Evolutionary conservation across 2,113 vertebrate species (phyloP).

Genomic region (Marmota monax): DNA sequence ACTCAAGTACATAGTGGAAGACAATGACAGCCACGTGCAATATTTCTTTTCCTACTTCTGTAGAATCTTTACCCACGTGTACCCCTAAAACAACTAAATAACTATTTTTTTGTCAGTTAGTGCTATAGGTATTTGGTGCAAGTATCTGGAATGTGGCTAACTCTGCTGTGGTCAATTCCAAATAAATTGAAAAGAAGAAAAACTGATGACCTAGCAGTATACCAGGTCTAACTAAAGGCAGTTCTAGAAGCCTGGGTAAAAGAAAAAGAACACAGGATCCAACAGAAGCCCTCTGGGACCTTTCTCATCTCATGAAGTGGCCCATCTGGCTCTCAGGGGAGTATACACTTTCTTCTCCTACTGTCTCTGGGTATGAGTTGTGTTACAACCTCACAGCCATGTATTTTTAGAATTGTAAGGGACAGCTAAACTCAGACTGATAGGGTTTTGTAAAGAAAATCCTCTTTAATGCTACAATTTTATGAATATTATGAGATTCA

Average conservation of each 20-base stretch:
- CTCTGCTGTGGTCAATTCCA: background rate
- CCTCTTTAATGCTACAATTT: background rate
- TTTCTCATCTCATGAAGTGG: background rate
- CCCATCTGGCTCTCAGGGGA: background rate
- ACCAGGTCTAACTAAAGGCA: background rate
- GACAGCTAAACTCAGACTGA: background rate
- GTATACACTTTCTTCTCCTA: no score
- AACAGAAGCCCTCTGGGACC: background rate
- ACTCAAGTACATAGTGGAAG: background rate
- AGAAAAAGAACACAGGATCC: background rate
- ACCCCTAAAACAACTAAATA: background rate
- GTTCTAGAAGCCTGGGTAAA: background rate
- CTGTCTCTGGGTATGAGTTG: background rate
- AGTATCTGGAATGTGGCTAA: conserved; percentile 35
- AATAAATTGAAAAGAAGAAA: background rate
- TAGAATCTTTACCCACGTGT: background rate
- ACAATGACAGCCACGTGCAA: background rate
- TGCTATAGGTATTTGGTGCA: background rate
- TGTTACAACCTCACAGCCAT: background rate
- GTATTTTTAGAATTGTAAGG: conserved; percentile 3
- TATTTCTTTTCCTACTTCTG: background rate
- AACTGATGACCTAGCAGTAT: background rate
- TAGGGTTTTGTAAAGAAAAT: conserved; percentile 39
- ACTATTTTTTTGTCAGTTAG: background rate
- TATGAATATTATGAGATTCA: background rate